phyloP scores from a whole-genome alignment of 2,113 vertebrate genomes.

The Telmatochromis bifrenatus region DNA sequence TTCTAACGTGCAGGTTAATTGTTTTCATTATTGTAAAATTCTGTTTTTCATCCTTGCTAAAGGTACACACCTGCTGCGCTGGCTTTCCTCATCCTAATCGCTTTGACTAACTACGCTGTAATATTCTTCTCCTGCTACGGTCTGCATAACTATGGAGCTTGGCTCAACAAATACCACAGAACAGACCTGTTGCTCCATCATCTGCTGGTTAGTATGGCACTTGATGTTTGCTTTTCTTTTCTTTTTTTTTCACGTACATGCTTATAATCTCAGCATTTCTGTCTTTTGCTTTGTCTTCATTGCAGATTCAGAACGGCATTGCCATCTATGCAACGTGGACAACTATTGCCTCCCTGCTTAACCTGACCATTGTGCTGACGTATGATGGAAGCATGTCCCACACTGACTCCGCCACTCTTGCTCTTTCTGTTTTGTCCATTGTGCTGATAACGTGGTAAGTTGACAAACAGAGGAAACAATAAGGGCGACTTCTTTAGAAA shows the following conservation, averaged over 20 bases:
- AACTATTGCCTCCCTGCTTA: slow-evolving; percentile 73
- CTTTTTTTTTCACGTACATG: not conserved
- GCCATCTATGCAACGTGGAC: slow-evolving; percentile 75
- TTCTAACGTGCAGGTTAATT: not conserved
- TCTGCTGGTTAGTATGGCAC: slow-evolving; percentile 57
- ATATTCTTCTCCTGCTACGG: slow-evolving; percentile 73
- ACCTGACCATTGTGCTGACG: slow-evolving; percentile 69
- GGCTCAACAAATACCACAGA: slow-evolving; percentile 72
- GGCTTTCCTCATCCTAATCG: slow-evolving; percentile 67
- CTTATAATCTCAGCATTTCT: not conserved
- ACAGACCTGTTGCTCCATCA: slow-evolving; percentile 76
- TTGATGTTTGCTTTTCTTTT: not conserved
- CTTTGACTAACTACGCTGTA: slow-evolving; percentile 53
- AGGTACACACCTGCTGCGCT: slow-evolving; percentile 40
- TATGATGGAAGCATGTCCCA: slow-evolving; percentile 49
- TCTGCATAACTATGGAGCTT: slow-evolving; percentile 54
- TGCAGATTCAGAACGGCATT: slow-evolving; percentile 79
- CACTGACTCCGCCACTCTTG: slow-evolving; percentile 31
- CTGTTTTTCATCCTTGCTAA: not conserved
- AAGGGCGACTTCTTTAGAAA: not conserved
- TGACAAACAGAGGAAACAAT: not conserved
- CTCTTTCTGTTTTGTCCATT: slow-evolving; percentile 65
- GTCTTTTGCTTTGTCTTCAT: not conserved
- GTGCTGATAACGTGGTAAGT: slow-evolving; percentile 67
- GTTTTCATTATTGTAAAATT: not conserved